Percentiles rank a stretch among this genome's conserved stretches.
Conservation (phyloP, 2,113 vertebrate genomes). For the Columba livia region DNA sequence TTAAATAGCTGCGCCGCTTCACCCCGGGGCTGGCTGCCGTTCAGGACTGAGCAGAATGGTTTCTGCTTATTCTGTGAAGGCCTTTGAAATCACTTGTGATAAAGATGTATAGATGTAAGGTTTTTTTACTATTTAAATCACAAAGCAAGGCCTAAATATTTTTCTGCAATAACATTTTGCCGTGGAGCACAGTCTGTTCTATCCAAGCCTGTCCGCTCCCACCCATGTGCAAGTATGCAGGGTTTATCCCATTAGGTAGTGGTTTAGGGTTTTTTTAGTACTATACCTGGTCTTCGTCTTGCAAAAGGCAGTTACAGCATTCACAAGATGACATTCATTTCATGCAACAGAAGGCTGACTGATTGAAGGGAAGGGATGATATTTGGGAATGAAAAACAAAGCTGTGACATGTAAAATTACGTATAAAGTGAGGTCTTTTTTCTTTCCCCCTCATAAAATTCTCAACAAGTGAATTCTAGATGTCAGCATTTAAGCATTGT, state of each 20-base stretch:
- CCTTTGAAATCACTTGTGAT: slow-evolving; percentile 34
- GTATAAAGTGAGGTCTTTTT: not conserved
- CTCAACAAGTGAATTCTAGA: slow-evolving; percentile 29
- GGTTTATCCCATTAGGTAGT: not conserved
- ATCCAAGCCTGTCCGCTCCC: not conserved
- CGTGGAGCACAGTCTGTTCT: not conserved
- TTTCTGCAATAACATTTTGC: not conserved
- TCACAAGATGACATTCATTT: slow-evolving; percentile 5
- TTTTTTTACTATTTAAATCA: slow-evolving; percentile 12
- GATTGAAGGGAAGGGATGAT: slow-evolving; percentile 18
- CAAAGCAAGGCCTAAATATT: not conserved
- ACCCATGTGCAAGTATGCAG: not conserved
- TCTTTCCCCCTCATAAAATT: not conserved
- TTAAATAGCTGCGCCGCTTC: not conserved
- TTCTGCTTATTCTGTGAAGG: not conserved
- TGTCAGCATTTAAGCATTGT: slow-evolving; percentile 41
- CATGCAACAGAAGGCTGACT: slow-evolving; percentile 8
- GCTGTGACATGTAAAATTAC: slow-evolving; percentile 11
- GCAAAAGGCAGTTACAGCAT: not conserved
- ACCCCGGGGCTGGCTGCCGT: slow-evolving; percentile 16
- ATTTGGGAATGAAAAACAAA: slow-evolving; percentile 39
- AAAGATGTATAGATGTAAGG: not conserved
- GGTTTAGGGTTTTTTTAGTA: not conserved
- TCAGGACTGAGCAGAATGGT: slow-evolving; percentile 8
- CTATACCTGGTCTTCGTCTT: slow-evolving; percentile 21